Percentiles rank a stretch among this genome's conserved stretches.
Evolutionary conservation across 2,888 invertebrate genomes (phyloP).

Genomic region (Tethea ocularis): DNA sequence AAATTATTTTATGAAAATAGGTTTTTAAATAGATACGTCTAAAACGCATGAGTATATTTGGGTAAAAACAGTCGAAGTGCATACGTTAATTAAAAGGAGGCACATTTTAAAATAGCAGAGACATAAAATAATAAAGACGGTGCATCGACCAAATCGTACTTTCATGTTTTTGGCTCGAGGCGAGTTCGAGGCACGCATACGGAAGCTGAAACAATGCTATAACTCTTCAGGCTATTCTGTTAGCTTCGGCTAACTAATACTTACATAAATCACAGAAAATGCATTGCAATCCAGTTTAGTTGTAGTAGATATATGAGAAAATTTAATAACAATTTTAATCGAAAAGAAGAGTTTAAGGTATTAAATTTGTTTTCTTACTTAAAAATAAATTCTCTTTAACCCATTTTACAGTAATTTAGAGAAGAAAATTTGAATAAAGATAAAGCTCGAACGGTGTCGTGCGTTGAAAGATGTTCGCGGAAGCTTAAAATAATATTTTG

Average conservation of each 20-base stretch:
- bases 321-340: background rate
- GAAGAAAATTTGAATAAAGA: constrained; percentile 34
- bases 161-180: constrained; percentile 60
- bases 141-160: constrained; percentile 51
- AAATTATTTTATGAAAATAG: background rate
- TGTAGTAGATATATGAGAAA: background rate
- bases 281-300: constrained; percentile 16
- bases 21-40: background rate
- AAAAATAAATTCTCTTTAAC: background rate
- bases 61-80: constrained; percentile 32
- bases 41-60: background rate
- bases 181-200: constrained; percentile 54
- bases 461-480: constrained; percentile 72
- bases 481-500: constrained; percentile 80
- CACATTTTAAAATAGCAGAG: constrained; percentile 46
- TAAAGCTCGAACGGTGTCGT: constrained; percentile 52
- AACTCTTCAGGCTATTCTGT: constrained; percentile 51
- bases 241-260: constrained; percentile 28
- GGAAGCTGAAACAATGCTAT: constrained; percentile 58
- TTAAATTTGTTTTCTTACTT: background rate
- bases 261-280: constrained; percentile 13
- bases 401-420: background rate
- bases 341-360: background rate
- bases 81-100: constrained; percentile 32
- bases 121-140: constrained; percentile 50